Conservation (phyloP, 2,888 invertebrate species). For the Plemyria rubiginata region DNA sequence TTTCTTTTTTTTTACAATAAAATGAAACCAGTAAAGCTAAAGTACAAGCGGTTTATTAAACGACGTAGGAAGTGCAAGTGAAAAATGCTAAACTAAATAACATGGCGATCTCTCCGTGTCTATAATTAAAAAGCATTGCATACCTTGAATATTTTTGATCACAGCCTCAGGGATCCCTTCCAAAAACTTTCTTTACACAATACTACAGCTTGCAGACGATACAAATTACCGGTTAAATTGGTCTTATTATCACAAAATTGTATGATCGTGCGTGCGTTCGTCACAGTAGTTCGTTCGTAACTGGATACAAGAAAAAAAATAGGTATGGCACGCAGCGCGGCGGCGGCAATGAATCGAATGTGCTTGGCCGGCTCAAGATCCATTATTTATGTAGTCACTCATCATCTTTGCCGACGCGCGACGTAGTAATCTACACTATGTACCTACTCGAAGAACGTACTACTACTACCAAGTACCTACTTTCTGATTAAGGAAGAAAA, state of each 20-base stretch:
- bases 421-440: conserved; percentile 1
- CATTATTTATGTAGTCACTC: conserved; percentile 51
- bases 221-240: conserved; percentile 40
- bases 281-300: conserved; percentile 43
- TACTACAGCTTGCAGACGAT: conserved; percentile 6
- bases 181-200: conserved; percentile 18
- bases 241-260: conserved; percentile 29
- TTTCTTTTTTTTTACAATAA: too few species aligned
- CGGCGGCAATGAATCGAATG: conserved; percentile 59
- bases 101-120: neutral
- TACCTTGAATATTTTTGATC: conserved; percentile 25
- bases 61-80: neutral
- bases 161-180: conserved; percentile 3
- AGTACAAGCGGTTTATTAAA: neutral
- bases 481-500: conserved; percentile 3
- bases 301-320: conserved; percentile 45
- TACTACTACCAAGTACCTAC: too few species aligned
- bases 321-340: conserved; percentile 49
- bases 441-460: too few species aligned
- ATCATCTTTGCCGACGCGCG: conserved; percentile 9
- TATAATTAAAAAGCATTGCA: conserved; percentile 4
- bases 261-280: conserved; percentile 45
- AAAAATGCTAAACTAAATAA: neutral
- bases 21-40: neutral
- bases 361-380: conserved; percentile 42